Evolutionary conservation across 2,888 invertebrate species (phyloP), one percentile per base, ranked within the genome.

Genomic region (Eristalis intricaria): DNA sequence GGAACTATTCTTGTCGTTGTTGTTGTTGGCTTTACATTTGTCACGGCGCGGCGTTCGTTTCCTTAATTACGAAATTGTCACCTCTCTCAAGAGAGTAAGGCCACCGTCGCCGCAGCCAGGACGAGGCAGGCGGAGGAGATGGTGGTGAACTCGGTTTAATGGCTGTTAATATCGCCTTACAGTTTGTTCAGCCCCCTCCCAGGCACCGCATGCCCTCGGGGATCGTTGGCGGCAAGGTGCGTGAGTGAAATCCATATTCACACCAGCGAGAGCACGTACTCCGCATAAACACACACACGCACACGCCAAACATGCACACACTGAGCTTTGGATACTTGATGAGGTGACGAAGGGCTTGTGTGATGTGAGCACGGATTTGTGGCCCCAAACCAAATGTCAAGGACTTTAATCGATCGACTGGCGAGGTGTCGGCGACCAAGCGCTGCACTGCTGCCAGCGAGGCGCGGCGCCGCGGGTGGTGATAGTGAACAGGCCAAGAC

Each of bases 341-440:
- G 50, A 50, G 50, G 77, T 79, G 83, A 66, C 78, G 83, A 86
- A 86, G 86, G 77, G 50, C 19, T 19, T 78, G 78, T 83, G 69
- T 65, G 82, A 68, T 83, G 69, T 65, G 82, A 68, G 19, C 26
- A 75, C 35, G 63, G 69, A 66, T 61, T 70, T 78, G 65, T 83
- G 78, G 29, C 83, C 86, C 70, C 83, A 78, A 83, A 83, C 83
- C 74, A 79, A 86, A 83, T 83, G 86, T 86, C 86, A 83, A 86
- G 83, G 86, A 83, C 78, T 86, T 83, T 71, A 78, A 86, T 83
- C 86, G 82, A 86, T 86, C 78, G 73, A 7, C 68, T 11, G 22
- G 11, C 15, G 26, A n/a, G 22, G 13, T 5, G 73, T 26, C 29
- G 22, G 43, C 43, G 26, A n/a, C 19, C 4, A 26, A 26, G 15